Percentiles rank a stretch among this genome's conserved stretches.
These are phyloP conservation scores for Brachionus plicatilis DNA, from an alignment of 1,140 invertebrate genomes.

Conservation along the genomic window DNA sequence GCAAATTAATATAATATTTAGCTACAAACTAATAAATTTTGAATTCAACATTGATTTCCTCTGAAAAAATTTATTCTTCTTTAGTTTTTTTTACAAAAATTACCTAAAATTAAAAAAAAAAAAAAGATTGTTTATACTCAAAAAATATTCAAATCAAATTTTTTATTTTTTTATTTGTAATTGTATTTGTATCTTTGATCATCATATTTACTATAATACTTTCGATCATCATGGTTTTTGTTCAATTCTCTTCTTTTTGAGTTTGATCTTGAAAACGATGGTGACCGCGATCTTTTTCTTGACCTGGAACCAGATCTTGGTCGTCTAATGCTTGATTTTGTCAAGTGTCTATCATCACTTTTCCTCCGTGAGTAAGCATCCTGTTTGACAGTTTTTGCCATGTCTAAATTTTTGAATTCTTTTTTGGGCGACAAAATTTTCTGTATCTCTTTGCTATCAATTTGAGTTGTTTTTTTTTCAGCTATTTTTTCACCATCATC, in stretches of 20 bases:
- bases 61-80: too few relatives aligned
- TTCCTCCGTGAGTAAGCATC: neutral
- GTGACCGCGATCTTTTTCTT: neutral
- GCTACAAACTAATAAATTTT: too few relatives aligned
- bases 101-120: too few relatives aligned
- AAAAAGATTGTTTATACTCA: too few relatives aligned
- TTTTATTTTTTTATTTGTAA: neutral
- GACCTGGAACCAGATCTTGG: neutral
- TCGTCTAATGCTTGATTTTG: neutral
- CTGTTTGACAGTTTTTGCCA: neutral
- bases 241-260: neutral
- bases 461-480: neutral
- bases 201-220: neutral
- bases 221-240: neutral
- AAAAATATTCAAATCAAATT: neutral
- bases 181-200: neutral
- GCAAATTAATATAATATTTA: too few relatives aligned
- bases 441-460: neutral
- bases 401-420: neutral
- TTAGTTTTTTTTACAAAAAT: too few relatives aligned
- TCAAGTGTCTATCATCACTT: neutral
- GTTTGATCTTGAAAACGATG: neutral
- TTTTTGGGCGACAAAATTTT: neutral
- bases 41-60: too few relatives aligned
- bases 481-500: neutral